Evolutionary conservation across 2,888 invertebrate genomes (phyloP).

Genomic region (Amiota mariae): DNA sequence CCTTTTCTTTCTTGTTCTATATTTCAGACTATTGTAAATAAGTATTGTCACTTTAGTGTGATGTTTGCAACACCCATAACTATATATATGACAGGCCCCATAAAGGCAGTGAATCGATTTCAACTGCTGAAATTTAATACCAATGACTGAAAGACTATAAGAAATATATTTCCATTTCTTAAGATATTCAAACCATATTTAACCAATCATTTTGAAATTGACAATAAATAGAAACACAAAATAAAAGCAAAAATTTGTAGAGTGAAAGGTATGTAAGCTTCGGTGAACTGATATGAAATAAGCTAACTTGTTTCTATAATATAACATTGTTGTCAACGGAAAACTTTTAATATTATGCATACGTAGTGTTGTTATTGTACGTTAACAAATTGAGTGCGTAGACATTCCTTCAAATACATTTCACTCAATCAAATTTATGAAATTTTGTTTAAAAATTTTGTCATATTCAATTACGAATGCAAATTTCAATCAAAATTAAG

Average conservation of each 20-base stretch:
- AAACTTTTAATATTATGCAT: conserved; percentile 19
- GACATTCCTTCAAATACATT: background rate
- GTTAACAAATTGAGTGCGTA: background rate
- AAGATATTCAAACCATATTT: no score
- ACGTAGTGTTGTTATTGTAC: background rate
- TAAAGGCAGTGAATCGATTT: no score
- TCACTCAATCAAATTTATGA: background rate
- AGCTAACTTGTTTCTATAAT: no score
- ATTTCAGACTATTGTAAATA: no score
- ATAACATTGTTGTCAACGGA: background rate
- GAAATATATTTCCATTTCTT: no score
- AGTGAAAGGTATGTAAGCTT: no score
- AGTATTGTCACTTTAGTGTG: background rate
- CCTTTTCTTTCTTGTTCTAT: background rate
- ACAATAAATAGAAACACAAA: no score
- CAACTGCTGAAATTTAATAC: no score
- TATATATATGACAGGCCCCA: background rate
- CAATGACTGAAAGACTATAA: no score
- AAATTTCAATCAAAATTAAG: conserved; percentile 24
- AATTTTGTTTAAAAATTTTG: conserved; percentile 4
- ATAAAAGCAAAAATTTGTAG: no score
- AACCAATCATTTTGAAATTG: no score
- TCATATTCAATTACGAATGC: conserved; percentile 27
- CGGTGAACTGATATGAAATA: no score
- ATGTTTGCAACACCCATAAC: background rate